Evolutionary conservation across 2,888 invertebrate species (phyloP), one percentile per base, ranked within the genome.

Genomic region (Gortyna flavago): DNA sequence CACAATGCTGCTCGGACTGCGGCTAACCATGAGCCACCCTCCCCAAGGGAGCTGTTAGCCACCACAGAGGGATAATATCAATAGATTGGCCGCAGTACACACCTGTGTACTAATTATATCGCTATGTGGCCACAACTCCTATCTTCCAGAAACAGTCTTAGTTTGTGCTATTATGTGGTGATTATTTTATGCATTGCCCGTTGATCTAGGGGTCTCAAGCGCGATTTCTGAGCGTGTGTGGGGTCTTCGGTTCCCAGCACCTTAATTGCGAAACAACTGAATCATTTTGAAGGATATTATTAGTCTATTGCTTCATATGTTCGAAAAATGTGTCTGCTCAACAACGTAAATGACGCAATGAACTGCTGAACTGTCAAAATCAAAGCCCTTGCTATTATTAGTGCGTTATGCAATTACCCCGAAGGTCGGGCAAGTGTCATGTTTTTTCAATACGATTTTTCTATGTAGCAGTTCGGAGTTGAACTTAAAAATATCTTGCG

Each of bases 81-180:
- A 80, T 80, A 80, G 51, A 75, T 66, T 76, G 67, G 65, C 29
- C 29, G 16, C 29, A n/a, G 57, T 25, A 29, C 51, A 29, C 69
- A 80, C 69, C 80, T 76, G 69, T 69, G 65, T 44, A 51, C 75
- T 41, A 75, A 68, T 80, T 79, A 44, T 59, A 51, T 29, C 1
- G 21, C 29, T 9, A 21, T 68, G 57, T n/a, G n/a, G 32, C 5
- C 21, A 32, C 29, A 16, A 8, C 8, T 25, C 4, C 21, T 2
- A 16, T 32, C 29, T 21, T 1, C 38, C 21, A 32, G 66, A 35
- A 48, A 5, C 18, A 13, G n/a, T 9, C 9, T 7, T 38, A 57
- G n/a, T 13, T 16, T 48, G 67, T 48, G 29, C 11, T 29, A 21
- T 8, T 29, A 25, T 62, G 21, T 61, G 59, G 25, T 25, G 25